Percentiles rank a stretch among this genome's conserved stretches.
These are phyloP conservation scores for Ellobium chinense DNA, from an alignment of 2,888 invertebrate species.

Conservation along the genomic window DNA sequence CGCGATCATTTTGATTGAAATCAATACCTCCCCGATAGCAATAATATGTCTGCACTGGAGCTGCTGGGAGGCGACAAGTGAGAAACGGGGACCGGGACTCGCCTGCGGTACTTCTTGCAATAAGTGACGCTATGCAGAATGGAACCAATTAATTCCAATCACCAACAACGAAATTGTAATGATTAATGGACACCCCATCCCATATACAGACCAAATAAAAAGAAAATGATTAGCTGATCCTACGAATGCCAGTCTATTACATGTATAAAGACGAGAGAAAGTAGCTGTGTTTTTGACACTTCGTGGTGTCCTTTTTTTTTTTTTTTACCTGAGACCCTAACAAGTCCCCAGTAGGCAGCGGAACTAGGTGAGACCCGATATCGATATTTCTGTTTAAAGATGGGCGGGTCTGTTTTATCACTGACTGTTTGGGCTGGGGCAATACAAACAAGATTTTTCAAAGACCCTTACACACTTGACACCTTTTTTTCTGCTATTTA, in stretches of 20 bases:
- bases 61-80: background rate
- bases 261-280: background rate
- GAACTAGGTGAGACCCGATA: too few relatives aligned
- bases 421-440: too few relatives aligned
- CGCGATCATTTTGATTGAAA: slow-evolving; percentile 11
- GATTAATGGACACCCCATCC: too few relatives aligned
- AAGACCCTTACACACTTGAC: too few relatives aligned
- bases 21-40: slow-evolving; percentile 5
- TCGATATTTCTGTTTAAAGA: too few relatives aligned
- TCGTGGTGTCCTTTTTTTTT: too few relatives aligned
- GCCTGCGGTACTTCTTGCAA: background rate
- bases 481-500: too few relatives aligned
- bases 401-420: too few relatives aligned
- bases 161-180: background rate
- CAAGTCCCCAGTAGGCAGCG: too few relatives aligned
- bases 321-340: too few relatives aligned
- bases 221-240: background rate
- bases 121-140: background rate
- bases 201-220: background rate
- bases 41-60: background rate
- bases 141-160: background rate
- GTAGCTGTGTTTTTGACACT: background rate
- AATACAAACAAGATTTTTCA: too few relatives aligned
- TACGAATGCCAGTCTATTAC: background rate
- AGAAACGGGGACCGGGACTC: background rate